Evolutionary conservation across 2,113 vertebrate genomes (phyloP), one percentile per base, ranked within the genome.

Genomic region (Leuciscus idus): DNA sequence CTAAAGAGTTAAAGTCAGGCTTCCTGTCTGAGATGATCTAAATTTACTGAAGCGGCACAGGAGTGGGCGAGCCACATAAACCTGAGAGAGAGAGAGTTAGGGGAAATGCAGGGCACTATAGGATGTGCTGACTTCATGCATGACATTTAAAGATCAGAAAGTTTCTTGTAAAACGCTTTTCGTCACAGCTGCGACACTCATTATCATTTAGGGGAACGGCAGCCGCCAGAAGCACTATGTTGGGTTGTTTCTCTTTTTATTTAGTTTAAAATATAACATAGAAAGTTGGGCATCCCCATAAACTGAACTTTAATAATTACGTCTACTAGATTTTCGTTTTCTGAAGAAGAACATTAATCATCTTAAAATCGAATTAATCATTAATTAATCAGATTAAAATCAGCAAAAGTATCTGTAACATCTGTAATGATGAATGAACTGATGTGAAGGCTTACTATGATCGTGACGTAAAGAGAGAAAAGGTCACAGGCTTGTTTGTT

Each of bases 11-110:
- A 64, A 74, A 6, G 12, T 33, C 15, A 3, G 46, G 13, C 50
- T 50, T 43, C 72, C 50, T 50, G 78, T 52, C 39, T 85, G 46
- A 33, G 19, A 81, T 68, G 43, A 4, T 77, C 90, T 93, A 94
- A 91, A 93, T 88, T 92, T 92, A 93, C 46, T 64, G 17, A 89
- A 21, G 55, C 17, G 4, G 4, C 90, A 83, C 90, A 92, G 92
- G 88, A 78, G 92, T 94, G 90, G 83, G 91, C 64, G 90, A 50
- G 61, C 17, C 52, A 73, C 68, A 1, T 39, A 84, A 84, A 55
- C 28, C 64, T 50, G 43, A 73, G 50, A 36, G 59, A 46, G 46
- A 11, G 21, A 79, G 59, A 68, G 61, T 66, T 76, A 21, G 28
- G 52, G 36, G 59, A 75, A 82, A 46, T 8, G 83, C 39, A 50